phyloP scores from a whole-genome alignment of 1,140 invertebrate species.

The Goniozus legneri region DNA sequence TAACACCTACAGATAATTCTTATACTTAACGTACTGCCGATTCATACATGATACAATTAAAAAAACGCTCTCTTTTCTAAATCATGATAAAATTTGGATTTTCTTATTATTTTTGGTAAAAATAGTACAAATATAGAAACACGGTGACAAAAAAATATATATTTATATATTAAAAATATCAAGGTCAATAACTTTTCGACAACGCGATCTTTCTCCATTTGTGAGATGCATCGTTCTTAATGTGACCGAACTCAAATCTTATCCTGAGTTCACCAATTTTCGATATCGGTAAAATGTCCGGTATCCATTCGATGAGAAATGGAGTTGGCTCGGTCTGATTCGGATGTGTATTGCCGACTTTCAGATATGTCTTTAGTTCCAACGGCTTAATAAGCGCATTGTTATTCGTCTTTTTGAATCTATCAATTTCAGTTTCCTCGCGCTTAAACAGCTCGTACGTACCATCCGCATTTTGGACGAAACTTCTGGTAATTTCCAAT shows the following conservation, averaged over 20 bases:
- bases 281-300: conserved; percentile 67
- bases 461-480: conserved; percentile 66
- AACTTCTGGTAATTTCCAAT: conserved; percentile 65
- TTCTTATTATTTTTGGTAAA: conserved; percentile 2
- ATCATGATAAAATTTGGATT: not conserved
- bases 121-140: conserved; percentile 15
- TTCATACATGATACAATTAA: conserved; percentile 7
- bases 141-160: no score
- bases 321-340: conserved; percentile 65
- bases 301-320: conserved; percentile 76
- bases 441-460: conserved; percentile 62
- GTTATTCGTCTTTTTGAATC: conserved; percentile 51
- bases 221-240: conserved; percentile 38
- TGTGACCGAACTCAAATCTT: conserved; percentile 65
- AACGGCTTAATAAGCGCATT: conserved; percentile 61
- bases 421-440: conserved; percentile 56
- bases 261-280: conserved; percentile 67
- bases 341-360: conserved; percentile 65
- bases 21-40: no score
- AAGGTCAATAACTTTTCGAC: conserved; percentile 30
- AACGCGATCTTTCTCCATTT: conserved; percentile 32
- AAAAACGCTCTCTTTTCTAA: not conserved
- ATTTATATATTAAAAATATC: conserved; percentile 4
- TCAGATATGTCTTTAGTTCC: conserved; percentile 68
- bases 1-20: not conserved